These are phyloP conservation scores for Lapara coniferarum DNA, from an alignment of 2,888 invertebrate species.

Conservation along the genomic window DNA sequence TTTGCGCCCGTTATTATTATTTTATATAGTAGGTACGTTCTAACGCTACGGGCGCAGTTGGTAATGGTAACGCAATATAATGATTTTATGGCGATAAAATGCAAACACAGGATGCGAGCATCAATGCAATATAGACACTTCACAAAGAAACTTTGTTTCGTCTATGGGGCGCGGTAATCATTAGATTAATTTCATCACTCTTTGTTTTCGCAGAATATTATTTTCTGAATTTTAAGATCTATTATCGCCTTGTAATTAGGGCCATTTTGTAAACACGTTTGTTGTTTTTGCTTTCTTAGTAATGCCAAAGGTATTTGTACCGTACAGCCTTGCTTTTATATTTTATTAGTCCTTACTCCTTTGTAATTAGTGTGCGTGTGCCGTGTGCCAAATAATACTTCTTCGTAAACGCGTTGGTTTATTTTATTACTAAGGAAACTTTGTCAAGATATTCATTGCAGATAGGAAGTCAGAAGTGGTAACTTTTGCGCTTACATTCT, in stretches of 20 bases:
- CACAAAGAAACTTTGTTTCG: conserved; percentile 5
- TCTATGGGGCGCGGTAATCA: not conserved
- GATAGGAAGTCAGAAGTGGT: not conserved
- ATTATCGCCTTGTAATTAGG: not conserved
- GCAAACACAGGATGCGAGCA: not conserved
- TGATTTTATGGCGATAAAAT: conserved; percentile 5
- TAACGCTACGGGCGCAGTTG: not conserved
- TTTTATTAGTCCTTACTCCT: not conserved
- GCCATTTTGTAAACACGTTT: conserved; percentile 19
- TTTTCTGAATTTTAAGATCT: not conserved
- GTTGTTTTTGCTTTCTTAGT: conserved; percentile 12
- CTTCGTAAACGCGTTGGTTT: not conserved
- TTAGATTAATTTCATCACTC: conserved; percentile 6
- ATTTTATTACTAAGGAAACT: not conserved
- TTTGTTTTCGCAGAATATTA: conserved; percentile 1
- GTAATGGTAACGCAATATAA: not conserved
- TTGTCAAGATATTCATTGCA: not conserved
- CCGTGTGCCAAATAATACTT: not conserved
- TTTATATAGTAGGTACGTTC: not conserved
- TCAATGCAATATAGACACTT: not conserved
- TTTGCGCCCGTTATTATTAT: not conserved
- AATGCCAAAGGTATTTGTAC: conserved; percentile 8
- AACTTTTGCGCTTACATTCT: not conserved
- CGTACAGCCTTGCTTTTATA: not conserved
- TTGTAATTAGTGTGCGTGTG: not conserved